Evolutionary conservation across 2,797 vertebrate species (phyloP), one percentile per base, ranked within the genome.

Genomic region (Acipenser oxyrinchus): DNA sequence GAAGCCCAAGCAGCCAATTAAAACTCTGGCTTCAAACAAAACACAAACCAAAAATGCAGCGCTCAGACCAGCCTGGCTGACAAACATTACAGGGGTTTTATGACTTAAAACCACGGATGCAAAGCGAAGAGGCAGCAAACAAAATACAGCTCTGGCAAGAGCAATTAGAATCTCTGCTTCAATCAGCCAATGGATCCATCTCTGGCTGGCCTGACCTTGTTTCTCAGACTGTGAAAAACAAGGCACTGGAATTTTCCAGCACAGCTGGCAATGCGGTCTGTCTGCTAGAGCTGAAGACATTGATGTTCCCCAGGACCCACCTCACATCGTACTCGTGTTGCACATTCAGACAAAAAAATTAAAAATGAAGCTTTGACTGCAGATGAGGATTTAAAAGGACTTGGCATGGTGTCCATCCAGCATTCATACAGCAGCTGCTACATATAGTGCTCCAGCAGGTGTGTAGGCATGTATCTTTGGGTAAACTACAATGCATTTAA

Each of bases 131-230:
- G 67, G 74, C 78, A 72, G 65, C 58, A 65, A 77, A 55, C 62
- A 76, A 72, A 80, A 79, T 67, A 63, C 75, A 61, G 77, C 0
- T 2, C 81, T 74, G 71, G 71, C 67, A 71, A 74, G 79, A 86
- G 82, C 77, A 2, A 85, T 84, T 82, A 81, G 78, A 75, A 79
- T 75, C 84, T 84, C 82, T 78, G 76, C 77, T 81, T 84, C 78
- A 82, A 83, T 86, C 85, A 83, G 71, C 69, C 72, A 72, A 74
- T 76, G 79, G 78, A 83, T 85, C 77, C 73, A 72, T 86, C 85
- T 84, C 77, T 70, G 74, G 76, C 73, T 80, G 72, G 65, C 50
- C 70, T 78, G 78, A 77, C 79, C 80, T 79, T 78, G 77, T 79
- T 83, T 77, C 23, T 85, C 74, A 82, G 75, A 78, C 78, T 77